Evolutionary conservation across 2,113 vertebrate species (phyloP).

Genomic region (Sceloporus undulatus): DNA sequence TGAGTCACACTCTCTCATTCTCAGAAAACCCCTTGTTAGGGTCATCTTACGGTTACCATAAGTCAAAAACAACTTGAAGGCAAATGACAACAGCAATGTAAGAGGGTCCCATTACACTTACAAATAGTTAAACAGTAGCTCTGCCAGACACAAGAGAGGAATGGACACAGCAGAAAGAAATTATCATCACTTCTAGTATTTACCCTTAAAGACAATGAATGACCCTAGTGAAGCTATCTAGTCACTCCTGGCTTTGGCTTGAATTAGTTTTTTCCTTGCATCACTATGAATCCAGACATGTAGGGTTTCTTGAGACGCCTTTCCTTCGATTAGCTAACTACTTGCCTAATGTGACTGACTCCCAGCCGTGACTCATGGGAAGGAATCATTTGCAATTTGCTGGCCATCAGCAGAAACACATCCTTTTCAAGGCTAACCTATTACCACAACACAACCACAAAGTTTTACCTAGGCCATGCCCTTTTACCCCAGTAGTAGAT

Average conservation of each 20-base stretch:
- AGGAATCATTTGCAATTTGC: not conserved
- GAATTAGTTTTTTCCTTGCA: not conserved
- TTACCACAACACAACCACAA: not conserved
- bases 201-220: not conserved
- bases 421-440: not conserved
- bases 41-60: too few species aligned
- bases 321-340: not conserved
- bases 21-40: too few species aligned
- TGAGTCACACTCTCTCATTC: too few species aligned
- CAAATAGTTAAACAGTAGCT: not conserved
- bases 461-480: not conserved
- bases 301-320: not conserved
- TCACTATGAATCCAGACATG: not conserved
- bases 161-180: not conserved
- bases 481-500: not conserved
- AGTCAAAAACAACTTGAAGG: too few species aligned
- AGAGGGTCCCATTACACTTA: not conserved
- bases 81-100: not conserved
- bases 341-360: not conserved
- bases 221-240: not conserved
- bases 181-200: not conserved
- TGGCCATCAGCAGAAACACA: constrained; percentile 1
- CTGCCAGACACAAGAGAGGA: not conserved
- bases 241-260: not conserved
- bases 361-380: not conserved